Percentiles rank a stretch among this genome's conserved stretches.
phyloP scores from a whole-genome alignment of 53 echinoderm and acorn worm species.

The Pentamera pediparva region DNA sequence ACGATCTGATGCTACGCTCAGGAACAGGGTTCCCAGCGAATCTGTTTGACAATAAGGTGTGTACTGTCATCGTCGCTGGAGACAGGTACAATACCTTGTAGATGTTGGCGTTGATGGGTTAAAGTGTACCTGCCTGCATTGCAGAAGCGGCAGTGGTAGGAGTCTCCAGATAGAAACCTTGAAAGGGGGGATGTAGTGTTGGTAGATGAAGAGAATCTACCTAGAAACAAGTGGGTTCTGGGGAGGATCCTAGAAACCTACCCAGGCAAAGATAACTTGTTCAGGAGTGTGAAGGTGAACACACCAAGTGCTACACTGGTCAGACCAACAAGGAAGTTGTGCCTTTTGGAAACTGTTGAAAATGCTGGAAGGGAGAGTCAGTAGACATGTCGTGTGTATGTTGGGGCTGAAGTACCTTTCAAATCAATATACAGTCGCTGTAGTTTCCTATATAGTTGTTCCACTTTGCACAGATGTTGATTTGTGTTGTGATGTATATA shows the following conservation, averaged over 20 bases:
- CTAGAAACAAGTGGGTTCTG: slow-evolving; percentile 40
- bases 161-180: not conserved
- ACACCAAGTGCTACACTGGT: slow-evolving; percentile 31
- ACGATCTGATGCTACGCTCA: slow-evolving; percentile 21
- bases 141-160: too few species aligned
- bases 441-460: too few species aligned
- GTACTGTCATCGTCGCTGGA: not conserved
- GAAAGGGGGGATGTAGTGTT: not conserved
- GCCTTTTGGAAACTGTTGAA: slow-evolving; percentile 33
- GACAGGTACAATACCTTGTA: not conserved
- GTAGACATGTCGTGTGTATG: too few species aligned
- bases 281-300: slow-evolving; percentile 57
- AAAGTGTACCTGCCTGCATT: not conserved
- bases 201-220: not conserved
- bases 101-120: not conserved
- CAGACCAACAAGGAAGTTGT: slow-evolving; percentile 57
- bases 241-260: slow-evolving; percentile 48
- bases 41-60: not conserved
- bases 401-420: too few species aligned
- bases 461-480: too few species aligned
- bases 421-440: not conserved
- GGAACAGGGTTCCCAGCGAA: slow-evolving; percentile 14
- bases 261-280: slow-evolving; percentile 47
- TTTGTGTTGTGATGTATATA: too few species aligned
- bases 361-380: not conserved